A percentile compares a stretch with the other conserved stretches of the same genome.
Conservation (phyloP, 1,140 invertebrate genomes). For the Apis laboriosa region DNA sequence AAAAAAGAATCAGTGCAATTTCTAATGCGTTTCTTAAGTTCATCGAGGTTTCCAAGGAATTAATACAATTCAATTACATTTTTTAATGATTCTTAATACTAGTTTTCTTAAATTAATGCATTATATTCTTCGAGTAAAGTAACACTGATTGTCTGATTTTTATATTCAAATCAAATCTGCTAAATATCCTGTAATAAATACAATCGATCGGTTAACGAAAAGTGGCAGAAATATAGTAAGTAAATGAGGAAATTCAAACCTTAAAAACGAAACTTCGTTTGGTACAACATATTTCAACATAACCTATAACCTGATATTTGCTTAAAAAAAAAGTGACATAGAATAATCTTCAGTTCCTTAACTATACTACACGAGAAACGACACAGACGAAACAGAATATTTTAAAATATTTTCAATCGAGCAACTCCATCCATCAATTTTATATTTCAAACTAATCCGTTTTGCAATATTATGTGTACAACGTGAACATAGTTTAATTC, state of each 20-base stretch:
- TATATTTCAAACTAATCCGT: background rate
- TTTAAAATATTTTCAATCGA: background rate
- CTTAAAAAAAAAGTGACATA: background rate
- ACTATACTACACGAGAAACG: background rate
- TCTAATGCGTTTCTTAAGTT: slow-evolving; percentile 1
- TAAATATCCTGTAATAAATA: background rate
- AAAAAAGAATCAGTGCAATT: slow-evolving; percentile 2
- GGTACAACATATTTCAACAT: background rate
- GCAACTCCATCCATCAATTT: background rate
- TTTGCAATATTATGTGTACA: background rate
- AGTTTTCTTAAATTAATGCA: too few species aligned
- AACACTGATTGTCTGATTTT: background rate
- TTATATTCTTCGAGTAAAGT: background rate
- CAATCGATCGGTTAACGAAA: background rate
- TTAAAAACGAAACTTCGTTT: background rate
- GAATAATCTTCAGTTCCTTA: background rate
- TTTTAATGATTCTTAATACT: background rate
- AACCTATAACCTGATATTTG: background rate
- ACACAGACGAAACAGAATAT: background rate
- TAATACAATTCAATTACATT: background rate
- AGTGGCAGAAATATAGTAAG: too few species aligned
- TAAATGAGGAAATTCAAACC: background rate
- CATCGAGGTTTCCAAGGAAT: background rate
- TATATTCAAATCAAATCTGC: background rate
- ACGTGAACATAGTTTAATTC: background rate